These are phyloP conservation scores for Zaprionus inermis DNA, from an alignment of 1,140 invertebrate species.

Conservation along the genomic window DNA sequence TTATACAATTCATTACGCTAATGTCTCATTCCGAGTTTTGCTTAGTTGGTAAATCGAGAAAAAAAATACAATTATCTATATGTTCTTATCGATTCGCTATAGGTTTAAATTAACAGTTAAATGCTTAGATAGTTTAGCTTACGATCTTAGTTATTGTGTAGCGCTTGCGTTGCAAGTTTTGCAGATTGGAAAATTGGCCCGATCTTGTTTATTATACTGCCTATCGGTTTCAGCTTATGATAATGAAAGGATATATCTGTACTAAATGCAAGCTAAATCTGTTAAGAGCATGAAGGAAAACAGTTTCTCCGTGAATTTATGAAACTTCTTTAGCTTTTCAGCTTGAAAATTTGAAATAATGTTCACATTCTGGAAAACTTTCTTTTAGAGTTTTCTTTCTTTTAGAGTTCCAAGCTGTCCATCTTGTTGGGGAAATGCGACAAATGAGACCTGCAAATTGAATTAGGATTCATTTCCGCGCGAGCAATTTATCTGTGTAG, in stretches of 20 bases:
- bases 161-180: constrained; percentile 7
- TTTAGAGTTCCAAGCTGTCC: no score
- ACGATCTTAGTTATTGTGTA: constrained; percentile 7
- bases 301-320: no score
- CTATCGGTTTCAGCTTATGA: background rate
- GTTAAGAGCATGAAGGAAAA: no score
- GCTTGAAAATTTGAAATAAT: no score
- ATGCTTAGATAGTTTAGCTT: constrained; percentile 6
- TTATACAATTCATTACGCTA: constrained; percentile 7
- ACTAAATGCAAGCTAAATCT: no score
- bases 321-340: no score
- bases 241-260: no score
- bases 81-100: constrained; percentile 1
- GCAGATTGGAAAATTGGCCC: constrained; percentile 6
- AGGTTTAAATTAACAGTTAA: constrained; percentile 4
- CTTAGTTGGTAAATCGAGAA: background rate
- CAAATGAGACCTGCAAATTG: background rate
- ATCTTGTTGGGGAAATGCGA: background rate
- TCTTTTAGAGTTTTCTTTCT: no score
- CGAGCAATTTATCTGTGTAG: background rate
- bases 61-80: constrained; percentile 2
- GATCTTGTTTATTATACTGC: background rate
- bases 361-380: no score
- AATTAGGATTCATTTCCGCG: constrained; percentile 4
- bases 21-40: background rate